Evolutionary conservation across 2,888 invertebrate species (phyloP), one percentile per base, ranked within the genome.

Genomic region (Tanypteryx hageni): DNA sequence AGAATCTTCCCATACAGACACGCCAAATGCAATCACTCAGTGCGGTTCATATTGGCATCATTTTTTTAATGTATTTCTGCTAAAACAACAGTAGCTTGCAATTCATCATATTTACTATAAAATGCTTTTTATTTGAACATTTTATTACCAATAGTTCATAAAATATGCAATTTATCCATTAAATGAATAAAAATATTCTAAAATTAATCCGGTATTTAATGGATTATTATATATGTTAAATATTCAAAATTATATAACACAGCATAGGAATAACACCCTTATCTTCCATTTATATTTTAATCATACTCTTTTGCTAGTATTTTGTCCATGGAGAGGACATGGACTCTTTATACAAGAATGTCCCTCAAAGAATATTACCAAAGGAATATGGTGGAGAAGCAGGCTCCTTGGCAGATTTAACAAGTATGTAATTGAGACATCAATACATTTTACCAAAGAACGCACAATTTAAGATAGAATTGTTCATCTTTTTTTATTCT

Each of bases 341-440:
- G 92, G 96, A 96, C 0, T 96, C 96, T 56, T 95, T 97, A 92
- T 96, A 96, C 93, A 95, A 96, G 93, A 94, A 95, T 89, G 95
- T 97, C 27, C 96, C 97, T 0, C 95, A 96, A 93, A 95, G 96
- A 5, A 95, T 96, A 82, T 94, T 97, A 86, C 97, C 97, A 0
- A 94, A 94, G 13, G 97, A 97, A 94, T 97, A 97, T 94, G 97
- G 97, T 16, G 97, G 97, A 0, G 95, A 95, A 16, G 96, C 95
- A 58, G 96, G 96, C 0, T 95, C 96, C 27, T 94, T 96, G 64
- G 94, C 61, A 18, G 95, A 96, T 93, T 94, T 96, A 85, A 95
- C 95, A 92, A 95, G 96, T 96, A 94, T 8, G 82, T 92, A 82
- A 83, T 81, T 27, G 11, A 22, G 10, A 27, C 22, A 8, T 8